Conservation (phyloP, 1,140 invertebrate species). For the Rhagoletis pomonella region DNA sequence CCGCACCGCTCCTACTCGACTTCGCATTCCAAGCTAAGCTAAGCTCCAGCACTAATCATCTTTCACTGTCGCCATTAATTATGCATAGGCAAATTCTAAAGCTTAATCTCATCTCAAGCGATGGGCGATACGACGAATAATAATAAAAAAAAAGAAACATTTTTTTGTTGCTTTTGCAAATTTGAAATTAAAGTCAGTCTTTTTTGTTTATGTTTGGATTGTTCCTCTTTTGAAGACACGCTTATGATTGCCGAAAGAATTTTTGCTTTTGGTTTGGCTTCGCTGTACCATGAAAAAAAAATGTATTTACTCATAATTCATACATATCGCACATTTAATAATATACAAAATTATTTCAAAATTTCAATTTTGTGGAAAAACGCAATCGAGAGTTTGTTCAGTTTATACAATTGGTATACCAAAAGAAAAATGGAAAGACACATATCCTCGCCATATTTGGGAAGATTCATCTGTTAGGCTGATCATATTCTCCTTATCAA, state of each 20-base stretch:
- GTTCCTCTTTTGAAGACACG: background rate
- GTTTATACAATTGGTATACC: too few species aligned
- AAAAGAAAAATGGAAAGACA: too few species aligned
- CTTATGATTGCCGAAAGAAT: background rate
- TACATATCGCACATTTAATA: too few species aligned
- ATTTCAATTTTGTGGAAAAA: too few species aligned
- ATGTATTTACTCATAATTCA: too few species aligned
- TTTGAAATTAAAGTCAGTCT: background rate
- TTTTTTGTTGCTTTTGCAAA: background rate
- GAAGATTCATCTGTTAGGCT: too few species aligned
- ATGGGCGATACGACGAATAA: background rate
- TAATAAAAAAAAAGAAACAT: background rate
- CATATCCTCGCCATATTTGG: too few species aligned
- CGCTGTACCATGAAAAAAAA: too few species aligned
- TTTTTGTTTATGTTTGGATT: background rate
- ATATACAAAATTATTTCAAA: too few species aligned
- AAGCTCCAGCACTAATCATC: background rate
- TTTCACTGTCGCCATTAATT: slow-evolving; percentile 24
- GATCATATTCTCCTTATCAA: too few species aligned
- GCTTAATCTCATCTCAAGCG: background rate
- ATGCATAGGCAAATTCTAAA: background rate
- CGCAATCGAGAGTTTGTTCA: too few species aligned
- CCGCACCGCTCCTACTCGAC: background rate
- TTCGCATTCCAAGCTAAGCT: background rate
- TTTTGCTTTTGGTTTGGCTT: too few species aligned